These are phyloP conservation scores for Drosophila prosaltans DNA, from an alignment of 1,140 invertebrate genomes.

Conservation along the genomic window DNA sequence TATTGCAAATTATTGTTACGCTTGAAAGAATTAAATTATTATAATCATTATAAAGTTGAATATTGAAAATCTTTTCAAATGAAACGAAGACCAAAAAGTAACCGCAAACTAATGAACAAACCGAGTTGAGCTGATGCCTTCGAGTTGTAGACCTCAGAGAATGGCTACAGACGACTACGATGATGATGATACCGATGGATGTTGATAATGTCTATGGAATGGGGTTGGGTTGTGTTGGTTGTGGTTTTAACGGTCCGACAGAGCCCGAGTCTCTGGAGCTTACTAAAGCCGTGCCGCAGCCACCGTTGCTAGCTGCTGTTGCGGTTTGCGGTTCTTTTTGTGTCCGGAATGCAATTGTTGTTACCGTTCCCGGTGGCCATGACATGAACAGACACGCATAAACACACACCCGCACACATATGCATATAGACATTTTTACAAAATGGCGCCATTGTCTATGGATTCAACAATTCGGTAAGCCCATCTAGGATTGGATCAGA, in stretches of 20 bases:
- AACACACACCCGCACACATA: constrained; percentile 2
- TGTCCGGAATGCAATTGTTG: constrained; percentile 68
- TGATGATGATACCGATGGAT: constrained; percentile 29
- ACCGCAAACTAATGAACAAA: constrained; percentile 74
- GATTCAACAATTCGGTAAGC: constrained; percentile 69
- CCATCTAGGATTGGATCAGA: constrained; percentile 43
- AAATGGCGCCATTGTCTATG: constrained; percentile 63
- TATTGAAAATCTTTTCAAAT: constrained; percentile 49
- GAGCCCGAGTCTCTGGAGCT: constrained; percentile 59
- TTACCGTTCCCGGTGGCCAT: constrained; percentile 60
- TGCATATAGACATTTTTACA: constrained; percentile 55
- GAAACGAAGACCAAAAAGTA: constrained; percentile 42
- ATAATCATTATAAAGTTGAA: constrained; percentile 13
- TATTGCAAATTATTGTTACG: neutral
- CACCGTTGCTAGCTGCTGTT: constrained; percentile 38
- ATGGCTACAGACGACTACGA: constrained; percentile 46
- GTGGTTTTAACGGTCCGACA: constrained; percentile 67
- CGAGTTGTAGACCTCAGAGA: constrained; percentile 35
- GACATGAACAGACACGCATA: constrained; percentile 54
- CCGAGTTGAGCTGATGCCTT: constrained; percentile 22
- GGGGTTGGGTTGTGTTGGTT: constrained; percentile 59
- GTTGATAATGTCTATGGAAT: constrained; percentile 21
- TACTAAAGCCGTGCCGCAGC: constrained; percentile 63
- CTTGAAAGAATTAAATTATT: neutral
- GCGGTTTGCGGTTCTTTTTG: constrained; percentile 77